Base-by-base conservation (phyloP, 2,797 vertebrate genomes). In the Catamblyrhynchus diadema region DNA sequence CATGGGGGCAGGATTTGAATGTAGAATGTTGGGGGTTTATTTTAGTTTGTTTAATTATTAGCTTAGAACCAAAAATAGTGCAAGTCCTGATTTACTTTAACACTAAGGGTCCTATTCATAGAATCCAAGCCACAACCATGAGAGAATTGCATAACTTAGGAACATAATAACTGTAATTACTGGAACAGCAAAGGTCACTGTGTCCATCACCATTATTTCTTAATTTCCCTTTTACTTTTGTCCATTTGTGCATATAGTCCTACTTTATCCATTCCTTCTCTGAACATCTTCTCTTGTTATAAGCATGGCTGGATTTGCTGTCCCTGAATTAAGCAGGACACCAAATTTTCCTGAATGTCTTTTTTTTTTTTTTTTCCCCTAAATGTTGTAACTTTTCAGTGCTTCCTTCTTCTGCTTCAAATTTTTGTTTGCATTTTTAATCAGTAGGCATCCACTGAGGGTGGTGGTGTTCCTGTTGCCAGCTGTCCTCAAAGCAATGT, bases 61-160 rank as follows among this genome's bases (percentile, higher is more conserved):
- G 87, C 82, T 90, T 86, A 66, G 87, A 92, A 95, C 95, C 92
- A 93, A 95, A 97, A 98, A 97, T 96, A 97, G 87, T 47, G 4
- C 69, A 66, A 96, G 81, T 95, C 85, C 88, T 79, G 91, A 87
- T 94, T 94, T 95, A 88, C 94, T 95, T 94, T 71, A 90, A 86
- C 67, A 90, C 88, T 88, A 83, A 96, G 80, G 62, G 75, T 88
- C 93, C 94, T 67, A 30, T 95, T 95, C 87, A 91, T 86, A 94
- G 94, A 94, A 85, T 39, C 32, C 48, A 94, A 88, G 80, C 81
- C 72, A 77, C 84, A 94, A 91, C 83, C 77, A 80, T 86, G 53
- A 96, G 75, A 88, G 87, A 96, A 94, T 54, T 62, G 67, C 82
- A 90, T 91, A 92, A 96, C 92, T 91, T 93, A 94, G 94, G 87